Conservation (phyloP, 2,113 vertebrate genomes). For the Misgurnus anguillicaudatus region DNA sequence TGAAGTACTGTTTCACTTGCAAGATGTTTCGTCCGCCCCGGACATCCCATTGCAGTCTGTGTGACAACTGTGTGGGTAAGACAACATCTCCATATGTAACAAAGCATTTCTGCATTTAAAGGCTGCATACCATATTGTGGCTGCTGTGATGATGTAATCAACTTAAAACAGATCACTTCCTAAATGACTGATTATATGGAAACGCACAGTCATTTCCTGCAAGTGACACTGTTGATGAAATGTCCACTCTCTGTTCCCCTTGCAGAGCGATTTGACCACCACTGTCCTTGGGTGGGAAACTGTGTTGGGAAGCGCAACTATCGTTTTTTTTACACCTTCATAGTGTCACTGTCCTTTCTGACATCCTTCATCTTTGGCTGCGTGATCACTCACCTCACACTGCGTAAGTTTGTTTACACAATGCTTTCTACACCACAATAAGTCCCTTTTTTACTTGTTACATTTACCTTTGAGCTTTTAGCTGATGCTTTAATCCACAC, state of each 20-base stretch:
- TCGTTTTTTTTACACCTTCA: slow-evolving; percentile 95
- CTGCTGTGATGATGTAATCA: background rate
- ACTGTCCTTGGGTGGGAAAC: slow-evolving; percentile 98
- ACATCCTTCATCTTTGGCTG: slow-evolving; percentile 96
- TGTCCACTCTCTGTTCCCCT: background rate
- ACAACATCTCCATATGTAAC: background rate
- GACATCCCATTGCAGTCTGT: slow-evolving; percentile 95
- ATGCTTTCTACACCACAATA: background rate
- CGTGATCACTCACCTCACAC: slow-evolving; percentile 89
- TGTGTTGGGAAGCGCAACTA: slow-evolving; percentile 98
- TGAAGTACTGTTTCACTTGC: slow-evolving; percentile 98
- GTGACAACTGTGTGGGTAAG: slow-evolving; percentile 96
- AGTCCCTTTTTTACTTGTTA: background rate
- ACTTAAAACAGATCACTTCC: background rate
- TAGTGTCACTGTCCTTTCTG: slow-evolving; percentile 94
- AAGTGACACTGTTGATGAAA: background rate
- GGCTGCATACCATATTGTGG: background rate
- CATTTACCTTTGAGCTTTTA: too few relatives aligned
- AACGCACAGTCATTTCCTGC: background rate
- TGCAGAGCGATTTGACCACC: slow-evolving; percentile 94
- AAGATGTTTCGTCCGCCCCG: slow-evolving; percentile 94
- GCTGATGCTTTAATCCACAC: too few relatives aligned
- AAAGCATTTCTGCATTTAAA: background rate
- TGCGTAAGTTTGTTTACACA: slow-evolving; percentile 71
- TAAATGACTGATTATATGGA: background rate